phyloP scores from a whole-genome alignment of 37 sponge, comb jelly and placozoan genomes.

The Cladorhizidae sp. region DNA sequence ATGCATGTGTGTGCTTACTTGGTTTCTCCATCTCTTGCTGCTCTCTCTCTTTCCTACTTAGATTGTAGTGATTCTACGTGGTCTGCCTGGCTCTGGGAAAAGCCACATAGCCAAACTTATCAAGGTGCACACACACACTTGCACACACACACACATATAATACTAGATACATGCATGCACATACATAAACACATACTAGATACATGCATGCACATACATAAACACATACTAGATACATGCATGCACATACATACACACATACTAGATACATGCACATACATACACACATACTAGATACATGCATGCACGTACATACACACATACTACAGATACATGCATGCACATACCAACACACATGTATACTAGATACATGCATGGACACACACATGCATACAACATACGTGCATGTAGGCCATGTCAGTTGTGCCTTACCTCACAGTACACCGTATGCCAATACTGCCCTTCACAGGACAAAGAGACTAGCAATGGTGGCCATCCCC shows the following conservation, averaged over 20 bases:
- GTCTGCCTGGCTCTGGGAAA: slow-evolving; percentile 91
- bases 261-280: background rate
- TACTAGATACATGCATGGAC: too few species aligned
- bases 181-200: background rate
- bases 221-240: too few species aligned
- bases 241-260: background rate
- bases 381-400: too few species aligned
- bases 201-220: too few species aligned
- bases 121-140: slow-evolving; percentile 33
- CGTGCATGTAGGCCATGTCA: background rate
- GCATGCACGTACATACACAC: too few species aligned
- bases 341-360: too few species aligned
- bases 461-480: slow-evolving; percentile 76
- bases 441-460: background rate
- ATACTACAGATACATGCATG: too few species aligned
- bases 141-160: background rate
- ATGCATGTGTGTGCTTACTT: background rate
- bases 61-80: slow-evolving; percentile 88
- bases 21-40: slow-evolving; percentile 19
- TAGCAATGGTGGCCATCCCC: slow-evolving; percentile 52
- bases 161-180: too few species aligned
- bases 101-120: slow-evolving; percentile 80
- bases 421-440: background rate
- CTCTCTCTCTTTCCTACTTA: slow-evolving; percentile 34
- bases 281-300: background rate